These are phyloP conservation scores for Neoaliturus tenellus DNA, from an alignment of 2,888 invertebrate genomes.

Conservation along the genomic window DNA sequence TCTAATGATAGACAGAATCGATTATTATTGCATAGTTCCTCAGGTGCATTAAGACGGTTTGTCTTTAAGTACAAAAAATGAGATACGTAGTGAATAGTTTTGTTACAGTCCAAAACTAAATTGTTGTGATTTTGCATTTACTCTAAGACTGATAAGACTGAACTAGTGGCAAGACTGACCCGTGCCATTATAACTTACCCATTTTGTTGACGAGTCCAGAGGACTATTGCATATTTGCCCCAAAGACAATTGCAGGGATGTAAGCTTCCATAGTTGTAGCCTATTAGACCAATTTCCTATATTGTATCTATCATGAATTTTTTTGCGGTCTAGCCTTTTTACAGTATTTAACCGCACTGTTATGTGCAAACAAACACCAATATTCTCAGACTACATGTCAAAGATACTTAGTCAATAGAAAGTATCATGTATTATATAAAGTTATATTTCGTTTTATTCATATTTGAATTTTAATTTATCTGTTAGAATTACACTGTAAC, in stretches of 20 bases:
- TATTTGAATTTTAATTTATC: constrained; percentile 29
- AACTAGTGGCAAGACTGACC: neutral
- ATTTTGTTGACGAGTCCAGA: constrained; percentile 39
- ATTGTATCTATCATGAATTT: neutral
- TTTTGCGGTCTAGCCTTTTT: neutral
- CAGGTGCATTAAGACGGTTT: constrained; percentile 49
- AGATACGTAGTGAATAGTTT: constrained; percentile 34
- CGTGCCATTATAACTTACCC: constrained; percentile 32
- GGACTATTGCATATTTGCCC: constrained; percentile 9
- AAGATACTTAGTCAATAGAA: neutral
- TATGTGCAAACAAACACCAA: neutral
- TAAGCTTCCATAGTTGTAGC: constrained; percentile 9
- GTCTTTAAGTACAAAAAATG: constrained; percentile 55
- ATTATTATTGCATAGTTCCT: constrained; percentile 55
- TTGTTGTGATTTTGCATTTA: constrained; percentile 44
- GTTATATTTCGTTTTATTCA: constrained; percentile 10
- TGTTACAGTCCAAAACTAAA: constrained; percentile 53
- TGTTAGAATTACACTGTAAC: neutral
- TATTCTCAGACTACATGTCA: neutral
- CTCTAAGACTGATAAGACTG: constrained; percentile 41
- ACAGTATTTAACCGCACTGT: neutral
- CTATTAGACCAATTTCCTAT: neutral
- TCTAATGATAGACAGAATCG: constrained; percentile 52
- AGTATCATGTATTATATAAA: constrained; percentile 17
- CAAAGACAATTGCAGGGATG: constrained; percentile 33